Evolutionary conservation across 2,888 invertebrate genomes (phyloP).

Genomic region (Dioctria rufipes): DNA sequence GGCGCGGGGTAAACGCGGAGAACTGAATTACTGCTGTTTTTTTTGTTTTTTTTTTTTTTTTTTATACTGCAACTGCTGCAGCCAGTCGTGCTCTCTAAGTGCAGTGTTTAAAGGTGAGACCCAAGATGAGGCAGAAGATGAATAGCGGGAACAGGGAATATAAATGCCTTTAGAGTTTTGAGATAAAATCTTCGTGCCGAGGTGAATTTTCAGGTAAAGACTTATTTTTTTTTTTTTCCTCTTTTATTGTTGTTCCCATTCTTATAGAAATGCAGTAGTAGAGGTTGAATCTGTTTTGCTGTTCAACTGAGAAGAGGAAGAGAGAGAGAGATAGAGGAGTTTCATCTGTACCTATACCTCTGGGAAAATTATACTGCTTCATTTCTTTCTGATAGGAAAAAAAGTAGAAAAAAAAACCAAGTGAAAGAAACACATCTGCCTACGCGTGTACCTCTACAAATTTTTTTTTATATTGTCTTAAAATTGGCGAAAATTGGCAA

Average conservation of each 20-base stretch:
- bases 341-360: no score
- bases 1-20: not conserved
- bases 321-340: no score
- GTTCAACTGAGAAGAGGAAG: no score
- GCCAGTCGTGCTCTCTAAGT: not conserved
- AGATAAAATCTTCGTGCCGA: slow-evolving; percentile 45
- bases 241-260: not conserved
- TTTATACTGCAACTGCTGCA: not conserved
- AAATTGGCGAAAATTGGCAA: no score
- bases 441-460: no score
- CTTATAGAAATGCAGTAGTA: not conserved
- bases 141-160: slow-evolving; percentile 36
- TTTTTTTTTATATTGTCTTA: no score
- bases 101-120: slow-evolving; percentile 35
- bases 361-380: no score
- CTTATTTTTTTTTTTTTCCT: slow-evolving; percentile 8
- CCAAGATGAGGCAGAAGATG: slow-evolving; percentile 35
- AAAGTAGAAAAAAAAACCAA: no score
- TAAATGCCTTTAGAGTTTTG: slow-evolving; percentile 11
- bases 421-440: no score
- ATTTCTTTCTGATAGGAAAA: no score
- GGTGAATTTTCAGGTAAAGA: slow-evolving; percentile 46
- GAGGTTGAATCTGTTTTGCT: not conserved
- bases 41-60: not conserved
- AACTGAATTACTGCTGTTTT: not conserved